These are phyloP conservation scores for Pteronura brasiliensis DNA, from an alignment of 2,113 vertebrate genomes.

Conservation along the genomic window DNA sequence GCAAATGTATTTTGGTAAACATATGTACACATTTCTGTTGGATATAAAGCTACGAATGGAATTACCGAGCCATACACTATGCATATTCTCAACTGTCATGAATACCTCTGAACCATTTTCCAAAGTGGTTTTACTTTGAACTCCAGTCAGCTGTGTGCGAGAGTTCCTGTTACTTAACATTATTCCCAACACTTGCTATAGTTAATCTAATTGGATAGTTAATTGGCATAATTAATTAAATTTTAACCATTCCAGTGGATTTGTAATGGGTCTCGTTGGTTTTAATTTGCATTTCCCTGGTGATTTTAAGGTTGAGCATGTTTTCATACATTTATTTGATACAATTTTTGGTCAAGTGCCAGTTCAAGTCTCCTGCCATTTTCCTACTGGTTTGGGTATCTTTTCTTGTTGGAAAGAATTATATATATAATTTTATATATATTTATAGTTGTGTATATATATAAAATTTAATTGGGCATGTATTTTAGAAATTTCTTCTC, in stretches of 20 bases:
- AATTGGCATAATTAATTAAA: background rate
- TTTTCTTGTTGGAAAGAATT: background rate
- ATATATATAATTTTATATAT: background rate
- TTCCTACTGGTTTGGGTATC: background rate
- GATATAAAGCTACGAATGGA: background rate
- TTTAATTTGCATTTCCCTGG: background rate
- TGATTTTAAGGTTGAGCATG: background rate
- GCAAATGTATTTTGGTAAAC: background rate
- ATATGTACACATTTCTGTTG: background rate
- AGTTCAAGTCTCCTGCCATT: background rate
- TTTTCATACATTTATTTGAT: background rate
- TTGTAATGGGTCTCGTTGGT: background rate
- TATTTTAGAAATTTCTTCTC: background rate
- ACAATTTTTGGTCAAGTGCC: background rate
- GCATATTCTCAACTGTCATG: background rate
- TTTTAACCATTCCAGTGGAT: background rate
- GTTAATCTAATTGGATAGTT: background rate
- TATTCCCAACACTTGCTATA: background rate
- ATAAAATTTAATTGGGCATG: background rate
- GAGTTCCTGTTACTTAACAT: background rate
- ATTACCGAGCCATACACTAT: background rate
- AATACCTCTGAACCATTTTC: background rate
- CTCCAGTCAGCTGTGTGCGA: background rate
- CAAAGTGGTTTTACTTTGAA: background rate
- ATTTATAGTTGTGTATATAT: background rate